Base-by-base conservation (phyloP, 35 echinoderm and acorn worm species). In the Stichopus chloronotus region DNA sequence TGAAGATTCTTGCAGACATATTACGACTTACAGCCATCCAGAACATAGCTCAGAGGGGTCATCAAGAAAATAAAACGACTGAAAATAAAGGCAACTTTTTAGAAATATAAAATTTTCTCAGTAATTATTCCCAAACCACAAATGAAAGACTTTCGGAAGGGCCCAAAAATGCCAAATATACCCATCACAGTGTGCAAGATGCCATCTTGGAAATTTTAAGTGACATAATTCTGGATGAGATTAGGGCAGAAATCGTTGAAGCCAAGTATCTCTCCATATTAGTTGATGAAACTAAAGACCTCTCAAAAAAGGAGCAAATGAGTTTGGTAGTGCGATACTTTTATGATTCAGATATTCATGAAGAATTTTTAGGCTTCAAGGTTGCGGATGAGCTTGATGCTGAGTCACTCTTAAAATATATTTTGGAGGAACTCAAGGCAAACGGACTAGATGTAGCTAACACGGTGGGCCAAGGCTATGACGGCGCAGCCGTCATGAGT, bases 401-500 rank as follows among this genome's bases (percentile, higher is more conserved):
- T 74, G 87, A 90, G n/a, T 43, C 60, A 23, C 25, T 25, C 8
- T 90, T 21, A 16, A 23, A 72, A 12, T 90, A 25, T 54, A 72
- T 72, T 90, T 19, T 72, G 54, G 87, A 90, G 68, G 59, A 72
- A 25, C 87, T 76, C 20, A 90, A 90, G 59, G n/a, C n/a, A 58
- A 86, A 86, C 56, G 56, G 56, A 86, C 83, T 80, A 20, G 78
- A 80, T 80, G 78, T 80, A 43, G 25, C 78, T 25, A 68, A 63
- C 12, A 93, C 63, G n/a, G n/a, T n/a, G n/a, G n/a, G n/a, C n/a
- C n/a, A n/a, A n/a, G n/a, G n/a, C n/a, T 95, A 95, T 76, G 90
- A 92, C 60, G 94, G 94, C 25, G 94, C 94, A 86, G n/a, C 65
- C 13, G 94, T 95, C 55, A 92, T 92, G 94, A 92, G 94, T 60